Evolutionary conservation across 2,888 invertebrate species (phyloP).

Genomic region (Myopa testacea): DNA sequence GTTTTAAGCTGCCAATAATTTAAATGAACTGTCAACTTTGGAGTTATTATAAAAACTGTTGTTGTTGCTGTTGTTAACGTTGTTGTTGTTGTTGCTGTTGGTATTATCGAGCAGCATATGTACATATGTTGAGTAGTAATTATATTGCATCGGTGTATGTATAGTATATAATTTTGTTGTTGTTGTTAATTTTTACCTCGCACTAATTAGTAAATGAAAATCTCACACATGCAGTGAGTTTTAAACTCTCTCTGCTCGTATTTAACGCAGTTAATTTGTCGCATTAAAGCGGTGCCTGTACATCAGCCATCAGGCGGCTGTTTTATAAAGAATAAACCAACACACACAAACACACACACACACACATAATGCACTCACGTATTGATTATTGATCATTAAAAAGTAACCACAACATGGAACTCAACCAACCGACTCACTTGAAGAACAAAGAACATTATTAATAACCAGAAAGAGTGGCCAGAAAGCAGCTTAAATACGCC

Average conservation of each 20-base stretch:
- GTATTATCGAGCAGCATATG: not conserved
- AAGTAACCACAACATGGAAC: conserved; percentile 12
- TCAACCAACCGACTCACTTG: not conserved
- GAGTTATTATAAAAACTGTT: conserved; percentile 10
- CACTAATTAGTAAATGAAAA: conserved; percentile 52
- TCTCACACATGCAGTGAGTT: conserved; percentile 34
- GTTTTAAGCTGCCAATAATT: conserved; percentile 54
- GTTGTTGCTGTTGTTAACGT: conserved; percentile 10
- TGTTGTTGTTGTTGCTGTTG: conserved; percentile 7
- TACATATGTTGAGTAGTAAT: not conserved
- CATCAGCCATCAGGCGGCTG: conserved; percentile 24
- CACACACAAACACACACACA: conserved; percentile 6
- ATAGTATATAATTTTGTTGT: not conserved
- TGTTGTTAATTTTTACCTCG: conserved; percentile 19
- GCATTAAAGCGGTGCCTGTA: conserved; percentile 47
- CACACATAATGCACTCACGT: not conserved
- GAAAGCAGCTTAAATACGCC: not conserved
- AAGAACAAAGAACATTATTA: conserved; percentile 6
- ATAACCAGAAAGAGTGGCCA: not conserved
- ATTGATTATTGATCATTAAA: conserved; percentile 36
- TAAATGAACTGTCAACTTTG: conserved; percentile 52
- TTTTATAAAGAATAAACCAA: conserved; percentile 5
- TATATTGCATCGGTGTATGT: not conserved
- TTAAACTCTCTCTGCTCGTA: conserved; percentile 42
- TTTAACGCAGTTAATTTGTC: conserved; percentile 56